phyloP scores from a whole-genome alignment of 2,888 invertebrate genomes.

The Drosophila pseudotakahashii region DNA sequence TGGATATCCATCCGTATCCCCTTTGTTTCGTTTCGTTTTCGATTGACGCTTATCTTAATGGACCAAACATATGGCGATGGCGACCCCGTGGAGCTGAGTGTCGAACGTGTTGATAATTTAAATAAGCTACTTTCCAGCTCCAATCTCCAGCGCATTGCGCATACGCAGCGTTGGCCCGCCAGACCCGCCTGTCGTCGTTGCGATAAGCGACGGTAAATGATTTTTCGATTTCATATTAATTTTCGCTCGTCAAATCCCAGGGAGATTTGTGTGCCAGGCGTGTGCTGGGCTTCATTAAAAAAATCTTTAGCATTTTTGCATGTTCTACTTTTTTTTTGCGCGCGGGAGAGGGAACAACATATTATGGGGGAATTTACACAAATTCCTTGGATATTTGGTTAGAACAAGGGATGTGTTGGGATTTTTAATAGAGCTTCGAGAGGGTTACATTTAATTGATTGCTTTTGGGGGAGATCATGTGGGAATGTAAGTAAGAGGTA shows the following conservation, averaged over 20 bases:
- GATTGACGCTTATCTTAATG: constrained; percentile 80
- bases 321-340: constrained; percentile 1
- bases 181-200: constrained; percentile 59
- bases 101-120: constrained; percentile 80
- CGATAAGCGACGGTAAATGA: constrained; percentile 76
- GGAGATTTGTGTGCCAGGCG: constrained; percentile 56
- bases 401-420: constrained; percentile 24
- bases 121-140: constrained; percentile 74
- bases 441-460: constrained; percentile 18
- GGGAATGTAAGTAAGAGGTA: neutral
- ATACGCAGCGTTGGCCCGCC: constrained; percentile 67
- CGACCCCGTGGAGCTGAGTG: constrained; percentile 21
- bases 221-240: constrained; percentile 77
- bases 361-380: constrained; percentile 27
- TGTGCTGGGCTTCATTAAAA: constrained; percentile 64
- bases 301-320: constrained; percentile 54
- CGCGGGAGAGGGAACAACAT: constrained; percentile 1
- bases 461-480: constrained; percentile 2
- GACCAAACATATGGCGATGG: constrained; percentile 75
- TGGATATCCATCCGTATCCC: constrained; percentile 16
- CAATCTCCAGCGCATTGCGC: constrained; percentile 63
- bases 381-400: constrained; percentile 38
- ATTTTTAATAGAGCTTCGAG: constrained; percentile 18
- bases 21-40: constrained; percentile 61
- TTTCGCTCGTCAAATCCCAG: constrained; percentile 67